Percentiles rank a stretch among this genome's conserved stretches.
Evolutionary conservation across 2,888 invertebrate genomes (phyloP).

Genomic region (Ecdyonurus torrentis): DNA sequence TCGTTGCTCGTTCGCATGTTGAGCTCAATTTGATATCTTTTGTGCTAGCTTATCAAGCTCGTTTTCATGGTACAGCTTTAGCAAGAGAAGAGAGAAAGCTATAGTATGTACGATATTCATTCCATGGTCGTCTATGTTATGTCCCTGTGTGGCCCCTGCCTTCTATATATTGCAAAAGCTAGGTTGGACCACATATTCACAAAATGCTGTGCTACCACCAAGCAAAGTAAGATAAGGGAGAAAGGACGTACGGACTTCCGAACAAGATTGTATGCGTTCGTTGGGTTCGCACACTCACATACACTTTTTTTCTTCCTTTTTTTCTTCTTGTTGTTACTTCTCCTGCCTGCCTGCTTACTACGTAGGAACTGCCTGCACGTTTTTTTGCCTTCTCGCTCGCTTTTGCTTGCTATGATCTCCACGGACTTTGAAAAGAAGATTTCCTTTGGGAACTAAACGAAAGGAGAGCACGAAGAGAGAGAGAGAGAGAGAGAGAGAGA

Average conservation of each 20-base stretch:
- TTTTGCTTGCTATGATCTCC: neutral
- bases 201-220: neutral
- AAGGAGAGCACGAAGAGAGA: neutral
- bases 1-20: no score
- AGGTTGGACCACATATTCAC: neutral
- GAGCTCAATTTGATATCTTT: neutral
- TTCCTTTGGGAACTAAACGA: neutral
- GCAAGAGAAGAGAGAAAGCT: no score
- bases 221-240: neutral
- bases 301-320: neutral
- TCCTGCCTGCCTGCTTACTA: neutral
- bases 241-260: neutral
- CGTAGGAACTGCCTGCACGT: no score
- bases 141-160: neutral
- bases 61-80: neutral
- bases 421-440: neutral
- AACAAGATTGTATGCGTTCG: neutral
- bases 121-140: neutral
- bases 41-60: neutral
- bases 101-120: no score
- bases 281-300: no score
- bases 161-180: neutral
- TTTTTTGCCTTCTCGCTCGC: no score
- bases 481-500: no score
- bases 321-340: neutral